These are phyloP conservation scores for Lampris megalopsis DNA, from an alignment of 2,113 vertebrate species.

Conservation along the genomic window DNA sequence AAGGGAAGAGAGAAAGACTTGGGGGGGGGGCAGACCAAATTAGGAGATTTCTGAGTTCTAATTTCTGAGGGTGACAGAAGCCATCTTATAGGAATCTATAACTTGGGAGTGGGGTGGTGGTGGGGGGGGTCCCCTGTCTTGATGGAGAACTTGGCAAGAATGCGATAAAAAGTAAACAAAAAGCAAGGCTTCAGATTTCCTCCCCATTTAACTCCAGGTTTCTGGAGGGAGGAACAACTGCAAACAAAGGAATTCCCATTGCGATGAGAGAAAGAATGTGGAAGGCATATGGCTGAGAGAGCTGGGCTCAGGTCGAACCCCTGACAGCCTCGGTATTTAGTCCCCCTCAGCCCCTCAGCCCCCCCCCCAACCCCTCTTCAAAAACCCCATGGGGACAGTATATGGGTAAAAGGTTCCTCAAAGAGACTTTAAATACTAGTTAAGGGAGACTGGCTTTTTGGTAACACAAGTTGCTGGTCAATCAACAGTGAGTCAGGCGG, in stretches of 20 bases:
- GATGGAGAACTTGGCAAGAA: slow-evolving; percentile 50
- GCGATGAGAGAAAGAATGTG: slow-evolving; percentile 75
- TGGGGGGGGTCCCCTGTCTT: slow-evolving; percentile 29
- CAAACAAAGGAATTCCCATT: slow-evolving; percentile 80
- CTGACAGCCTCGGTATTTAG: slow-evolving; percentile 69
- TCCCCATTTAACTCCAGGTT: slow-evolving; percentile 62
- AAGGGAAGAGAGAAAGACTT: slow-evolving; percentile 12
- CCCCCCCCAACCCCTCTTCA: slow-evolving; percentile 36
- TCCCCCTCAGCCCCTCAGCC: slow-evolving; percentile 65
- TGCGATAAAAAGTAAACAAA: slow-evolving; percentile 61
- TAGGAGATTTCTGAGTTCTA: background rate
- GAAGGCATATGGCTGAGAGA: slow-evolving; percentile 68
- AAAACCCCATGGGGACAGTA: slow-evolving; percentile 38
- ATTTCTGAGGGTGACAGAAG: background rate
- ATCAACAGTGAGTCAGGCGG: slow-evolving; percentile 50
- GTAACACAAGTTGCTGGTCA: slow-evolving; percentile 37
- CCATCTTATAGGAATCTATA: slow-evolving; percentile 3
- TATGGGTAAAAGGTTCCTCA: slow-evolving; percentile 73
- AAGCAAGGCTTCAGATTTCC: slow-evolving; percentile 65
- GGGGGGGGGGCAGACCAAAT: slow-evolving; percentile 4
- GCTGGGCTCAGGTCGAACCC: slow-evolving; percentile 64
- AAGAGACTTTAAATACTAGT: slow-evolving; percentile 62
- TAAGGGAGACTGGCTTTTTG: slow-evolving; percentile 22
- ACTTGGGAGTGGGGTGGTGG: slow-evolving; percentile 18
- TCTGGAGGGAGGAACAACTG: slow-evolving; percentile 58